These are phyloP conservation scores for Poeciliopsis occidentalis DNA, from an alignment of 2,113 vertebrate species.

Conservation along the genomic window DNA sequence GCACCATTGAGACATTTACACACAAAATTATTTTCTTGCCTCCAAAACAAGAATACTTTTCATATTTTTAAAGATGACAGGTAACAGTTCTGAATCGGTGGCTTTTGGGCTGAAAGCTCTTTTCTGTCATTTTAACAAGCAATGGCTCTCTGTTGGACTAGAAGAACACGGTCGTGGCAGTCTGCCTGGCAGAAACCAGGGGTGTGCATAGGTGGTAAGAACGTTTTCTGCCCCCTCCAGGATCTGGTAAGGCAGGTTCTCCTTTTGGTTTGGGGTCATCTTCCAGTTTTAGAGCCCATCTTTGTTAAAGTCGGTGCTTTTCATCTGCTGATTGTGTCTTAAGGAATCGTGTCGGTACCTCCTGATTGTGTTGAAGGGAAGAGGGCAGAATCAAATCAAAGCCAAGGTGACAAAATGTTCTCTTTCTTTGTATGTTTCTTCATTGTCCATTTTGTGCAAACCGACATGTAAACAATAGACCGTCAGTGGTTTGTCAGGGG, in stretches of 20 bases:
- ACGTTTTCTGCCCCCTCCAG: slow-evolving; percentile 42
- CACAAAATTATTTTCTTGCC: slow-evolving; percentile 68
- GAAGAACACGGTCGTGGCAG: slow-evolving; percentile 25
- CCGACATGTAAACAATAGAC: slow-evolving; percentile 74
- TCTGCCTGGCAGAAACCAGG: slow-evolving; percentile 56
- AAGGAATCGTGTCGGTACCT: slow-evolving; percentile 13
- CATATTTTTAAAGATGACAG: slow-evolving; percentile 57
- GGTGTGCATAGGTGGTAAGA: slow-evolving; percentile 76
- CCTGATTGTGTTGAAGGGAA: not conserved
- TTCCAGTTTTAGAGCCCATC: slow-evolving; percentile 20
- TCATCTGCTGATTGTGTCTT: slow-evolving; percentile 9
- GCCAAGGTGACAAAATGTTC: slow-evolving; percentile 3
- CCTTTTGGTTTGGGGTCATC: not conserved
- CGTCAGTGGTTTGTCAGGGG: slow-evolving; percentile 19
- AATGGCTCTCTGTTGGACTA: slow-evolving; percentile 80
- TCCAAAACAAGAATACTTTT: slow-evolving; percentile 65
- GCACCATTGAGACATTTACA: slow-evolving; percentile 79
- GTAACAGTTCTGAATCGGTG: slow-evolving; percentile 90
- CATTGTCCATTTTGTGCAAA: slow-evolving; percentile 75
- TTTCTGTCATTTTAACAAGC: slow-evolving; percentile 79
- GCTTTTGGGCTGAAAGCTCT: slow-evolving; percentile 43
- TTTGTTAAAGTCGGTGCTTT: slow-evolving; percentile 20
- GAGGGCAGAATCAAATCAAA: slow-evolving; percentile 20
- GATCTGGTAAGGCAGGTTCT: slow-evolving; percentile 51
- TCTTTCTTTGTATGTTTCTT: slow-evolving; percentile 24